A percentile compares a stretch with the other conserved stretches of the same genome.
Conservation (phyloP, 2,888 invertebrate genomes). For the Zygothrica quintamaculata region DNA sequence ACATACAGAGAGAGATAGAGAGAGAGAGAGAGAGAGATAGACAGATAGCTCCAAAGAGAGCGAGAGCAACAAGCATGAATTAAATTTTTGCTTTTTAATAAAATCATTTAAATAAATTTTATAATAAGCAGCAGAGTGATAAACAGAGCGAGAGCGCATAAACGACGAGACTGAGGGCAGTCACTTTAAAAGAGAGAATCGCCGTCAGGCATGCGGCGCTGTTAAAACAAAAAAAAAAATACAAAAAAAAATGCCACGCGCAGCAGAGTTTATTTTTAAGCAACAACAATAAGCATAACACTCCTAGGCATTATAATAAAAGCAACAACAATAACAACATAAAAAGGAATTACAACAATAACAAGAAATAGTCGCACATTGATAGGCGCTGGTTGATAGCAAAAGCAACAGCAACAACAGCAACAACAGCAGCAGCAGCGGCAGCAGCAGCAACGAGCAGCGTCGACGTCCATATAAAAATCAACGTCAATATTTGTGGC, state of each 20-base stretch:
- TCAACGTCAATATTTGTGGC: conserved; percentile 81
- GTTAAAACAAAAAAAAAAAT: no score
- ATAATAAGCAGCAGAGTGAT: conserved; percentile 44
- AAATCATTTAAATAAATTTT: conserved; percentile 59
- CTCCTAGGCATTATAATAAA: conserved; percentile 73
- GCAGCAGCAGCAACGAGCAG: conserved; percentile 31
- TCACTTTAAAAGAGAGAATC: conserved; percentile 14
- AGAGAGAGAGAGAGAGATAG: no score
- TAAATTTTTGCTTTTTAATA: conserved; percentile 60
- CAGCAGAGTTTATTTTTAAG: conserved; percentile 78
- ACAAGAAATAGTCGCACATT: conserved; percentile 70
- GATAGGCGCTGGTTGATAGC: conserved; percentile 78
- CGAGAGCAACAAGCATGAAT: conserved; percentile 61
- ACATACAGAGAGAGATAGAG: no score
- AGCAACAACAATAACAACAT: conserved; percentile 39
- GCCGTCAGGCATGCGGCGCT: conserved; percentile 38
- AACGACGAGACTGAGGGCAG: background rate
- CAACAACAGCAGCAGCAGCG: no score
- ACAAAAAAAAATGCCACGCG: conserved; percentile 73
- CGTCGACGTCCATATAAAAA: conserved; percentile 70
- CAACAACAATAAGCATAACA: conserved; percentile 69
- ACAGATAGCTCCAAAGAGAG: conserved; percentile 12
- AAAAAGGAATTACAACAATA: conserved; percentile 34
- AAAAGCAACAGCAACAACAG: no score
- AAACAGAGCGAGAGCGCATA: conserved; percentile 9